Evolutionary conservation across 2,888 invertebrate species (phyloP).

Genomic region (Napeogenes sylphis): DNA sequence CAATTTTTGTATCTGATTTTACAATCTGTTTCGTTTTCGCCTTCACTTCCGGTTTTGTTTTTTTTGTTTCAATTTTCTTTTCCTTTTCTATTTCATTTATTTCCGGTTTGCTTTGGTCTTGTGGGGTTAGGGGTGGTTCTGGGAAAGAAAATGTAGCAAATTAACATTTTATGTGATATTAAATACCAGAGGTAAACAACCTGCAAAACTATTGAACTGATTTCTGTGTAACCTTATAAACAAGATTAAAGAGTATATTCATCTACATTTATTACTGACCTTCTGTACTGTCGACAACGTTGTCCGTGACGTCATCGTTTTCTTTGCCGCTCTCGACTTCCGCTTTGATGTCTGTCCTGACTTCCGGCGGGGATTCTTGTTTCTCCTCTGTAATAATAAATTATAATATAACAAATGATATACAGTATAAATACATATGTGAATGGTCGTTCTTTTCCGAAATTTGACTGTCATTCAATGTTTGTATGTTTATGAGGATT

Average conservation of each 20-base stretch:
- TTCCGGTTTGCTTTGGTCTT: slow-evolving; percentile 45
- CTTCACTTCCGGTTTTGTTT: slow-evolving; percentile 36
- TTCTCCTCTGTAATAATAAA: slow-evolving; percentile 30
- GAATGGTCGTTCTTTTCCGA: no score
- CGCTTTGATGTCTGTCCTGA: slow-evolving; percentile 36
- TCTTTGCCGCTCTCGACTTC: slow-evolving; percentile 29
- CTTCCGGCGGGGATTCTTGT: slow-evolving; percentile 8
- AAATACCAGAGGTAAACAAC: no score
- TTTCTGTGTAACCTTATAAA: no score
- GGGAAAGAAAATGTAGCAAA: slow-evolving; percentile 39
- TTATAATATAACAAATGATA: background rate
- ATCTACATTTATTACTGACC: slow-evolving; percentile 15
- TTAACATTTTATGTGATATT: background rate
- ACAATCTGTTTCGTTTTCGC: slow-evolving; percentile 39
- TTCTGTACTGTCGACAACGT: slow-evolving; percentile 32
- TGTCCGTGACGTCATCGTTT: slow-evolving; percentile 20
- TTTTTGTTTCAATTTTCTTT: slow-evolving; percentile 35
- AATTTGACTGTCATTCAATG: no score
- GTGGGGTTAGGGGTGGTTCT: slow-evolving; percentile 47
- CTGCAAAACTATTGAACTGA: no score
- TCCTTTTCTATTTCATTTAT: slow-evolving; percentile 41
- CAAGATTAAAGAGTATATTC: no score
- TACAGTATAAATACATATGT: background rate
- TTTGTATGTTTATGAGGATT: no score
- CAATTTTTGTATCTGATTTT: slow-evolving; percentile 40